These are phyloP conservation scores for Melanotaenia maccullochi DNA, from an alignment of 2,797 vertebrate species.

Conservation along the genomic window DNA sequence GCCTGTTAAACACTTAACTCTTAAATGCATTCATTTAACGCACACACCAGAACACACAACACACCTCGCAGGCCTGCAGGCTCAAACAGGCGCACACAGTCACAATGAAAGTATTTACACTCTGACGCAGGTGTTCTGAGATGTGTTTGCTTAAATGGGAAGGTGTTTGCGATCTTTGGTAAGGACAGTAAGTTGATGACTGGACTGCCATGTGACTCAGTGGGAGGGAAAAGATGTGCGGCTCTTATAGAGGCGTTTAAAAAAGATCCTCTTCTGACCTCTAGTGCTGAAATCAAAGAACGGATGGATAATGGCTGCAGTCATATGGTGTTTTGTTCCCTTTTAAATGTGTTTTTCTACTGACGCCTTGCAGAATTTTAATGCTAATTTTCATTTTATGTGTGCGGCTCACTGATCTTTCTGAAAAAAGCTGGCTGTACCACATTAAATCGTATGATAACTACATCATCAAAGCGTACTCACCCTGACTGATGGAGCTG, in stretches of 20 bases:
- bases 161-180: conserved; percentile 81
- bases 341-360: not conserved
- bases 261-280: conserved; percentile 45
- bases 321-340: not conserved
- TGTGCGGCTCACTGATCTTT: not conserved
- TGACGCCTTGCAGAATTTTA: not conserved
- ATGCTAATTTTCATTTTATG: not conserved
- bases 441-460: conserved; percentile 1
- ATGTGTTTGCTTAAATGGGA: conserved; percentile 75
- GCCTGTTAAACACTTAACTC: conserved; percentile 66
- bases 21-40: conserved; percentile 45
- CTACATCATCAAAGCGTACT: not conserved
- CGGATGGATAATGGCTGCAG: not conserved
- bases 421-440: not conserved
- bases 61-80: conserved; percentile 39
- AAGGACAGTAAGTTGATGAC: conserved; percentile 79
- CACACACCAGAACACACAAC: conserved; percentile 53
- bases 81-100: conserved; percentile 13
- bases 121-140: conserved; percentile 81
- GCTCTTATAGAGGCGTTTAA: not conserved
- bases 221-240: conserved; percentile 45
- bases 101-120: conserved; percentile 76
- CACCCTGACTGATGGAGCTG: conserved; percentile 52
- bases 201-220: conserved; percentile 36
- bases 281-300: conserved; percentile 41